phyloP scores from a whole-genome alignment of 2,888 invertebrate species.

The Labia minor region DNA sequence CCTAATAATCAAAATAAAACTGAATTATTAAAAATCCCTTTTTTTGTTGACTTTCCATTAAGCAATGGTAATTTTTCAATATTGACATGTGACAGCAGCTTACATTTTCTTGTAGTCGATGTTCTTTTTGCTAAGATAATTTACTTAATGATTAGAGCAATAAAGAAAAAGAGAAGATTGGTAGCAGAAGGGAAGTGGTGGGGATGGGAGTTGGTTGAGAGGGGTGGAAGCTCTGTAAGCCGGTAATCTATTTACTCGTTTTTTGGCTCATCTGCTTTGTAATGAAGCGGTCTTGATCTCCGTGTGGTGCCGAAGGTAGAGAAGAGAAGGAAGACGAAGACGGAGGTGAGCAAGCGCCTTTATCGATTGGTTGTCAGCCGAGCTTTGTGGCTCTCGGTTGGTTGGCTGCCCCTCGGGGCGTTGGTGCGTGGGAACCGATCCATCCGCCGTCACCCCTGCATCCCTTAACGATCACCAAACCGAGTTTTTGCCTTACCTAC shows the following conservation, averaged over 20 bases:
- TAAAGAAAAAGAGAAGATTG: background rate
- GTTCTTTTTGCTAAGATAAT: background rate
- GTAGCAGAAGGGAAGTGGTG: too few species aligned
- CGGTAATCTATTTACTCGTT: background rate
- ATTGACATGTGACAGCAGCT: too few species aligned
- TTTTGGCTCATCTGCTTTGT: conserved; percentile 7
- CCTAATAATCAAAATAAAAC: too few species aligned
- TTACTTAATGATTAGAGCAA: background rate
- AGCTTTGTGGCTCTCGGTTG: conserved; percentile 5
- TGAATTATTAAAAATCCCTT: too few species aligned
- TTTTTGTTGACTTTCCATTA: too few species aligned
- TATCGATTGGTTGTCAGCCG: background rate
- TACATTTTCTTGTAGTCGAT: too few species aligned
- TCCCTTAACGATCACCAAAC: background rate
- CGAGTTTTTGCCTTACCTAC: background rate
- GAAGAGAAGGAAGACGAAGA: background rate
- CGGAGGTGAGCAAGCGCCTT: background rate
- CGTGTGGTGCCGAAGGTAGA: too few species aligned
- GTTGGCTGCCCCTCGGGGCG: background rate
- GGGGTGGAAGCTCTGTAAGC: background rate
- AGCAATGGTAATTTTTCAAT: too few species aligned
- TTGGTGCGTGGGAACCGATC: background rate
- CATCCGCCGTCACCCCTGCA: background rate
- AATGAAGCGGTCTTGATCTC: conserved; percentile 9
- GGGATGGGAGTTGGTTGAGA: too few species aligned